Percentiles rank a stretch among this genome's conserved stretches.
These are phyloP conservation scores for Leucoma salicis DNA, from an alignment of 2,888 invertebrate genomes.

Conservation along the genomic window DNA sequence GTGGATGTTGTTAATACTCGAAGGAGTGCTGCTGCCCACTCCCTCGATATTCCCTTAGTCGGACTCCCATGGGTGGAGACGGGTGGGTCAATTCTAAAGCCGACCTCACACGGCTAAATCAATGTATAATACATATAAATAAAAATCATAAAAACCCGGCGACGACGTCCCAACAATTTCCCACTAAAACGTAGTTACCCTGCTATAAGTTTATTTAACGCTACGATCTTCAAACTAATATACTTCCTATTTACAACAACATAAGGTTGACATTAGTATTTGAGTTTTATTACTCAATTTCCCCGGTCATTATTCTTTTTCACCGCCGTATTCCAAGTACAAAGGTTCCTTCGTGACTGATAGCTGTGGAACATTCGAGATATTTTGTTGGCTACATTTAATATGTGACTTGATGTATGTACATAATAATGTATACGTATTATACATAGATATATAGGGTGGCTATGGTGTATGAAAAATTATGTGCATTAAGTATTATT, in stretches of 20 bases:
- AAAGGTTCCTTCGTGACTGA: slow-evolving; percentile 33
- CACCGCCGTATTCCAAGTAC: slow-evolving; percentile 39
- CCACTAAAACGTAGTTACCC: slow-evolving; percentile 35
- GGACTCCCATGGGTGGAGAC: no score
- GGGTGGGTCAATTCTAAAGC: no score
- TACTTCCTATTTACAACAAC: neutral
- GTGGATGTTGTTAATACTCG: no score
- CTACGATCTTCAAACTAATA: neutral
- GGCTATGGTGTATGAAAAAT: no score
- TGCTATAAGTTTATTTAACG: slow-evolving; percentile 36
- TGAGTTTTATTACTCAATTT: slow-evolving; percentile 36
- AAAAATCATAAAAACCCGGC: slow-evolving; percentile 35
- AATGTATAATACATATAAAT: slow-evolving; percentile 27
- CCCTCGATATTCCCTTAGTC: no score
- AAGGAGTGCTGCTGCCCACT: no score
- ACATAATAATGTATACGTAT: neutral
- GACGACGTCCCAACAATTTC: slow-evolving; percentile 31
- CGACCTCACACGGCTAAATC: no score
- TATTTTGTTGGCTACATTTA: slow-evolving; percentile 37
- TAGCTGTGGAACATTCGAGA: slow-evolving; percentile 34
- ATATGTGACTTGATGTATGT: slow-evolving; percentile 34
- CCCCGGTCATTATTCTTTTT: slow-evolving; percentile 42
- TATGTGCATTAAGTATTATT: no score
- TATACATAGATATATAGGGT: no score
- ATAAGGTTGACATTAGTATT: slow-evolving; percentile 29